Conservation (phyloP, 2,113 vertebrate species). For the Gnathonemus longibarbis region DNA sequence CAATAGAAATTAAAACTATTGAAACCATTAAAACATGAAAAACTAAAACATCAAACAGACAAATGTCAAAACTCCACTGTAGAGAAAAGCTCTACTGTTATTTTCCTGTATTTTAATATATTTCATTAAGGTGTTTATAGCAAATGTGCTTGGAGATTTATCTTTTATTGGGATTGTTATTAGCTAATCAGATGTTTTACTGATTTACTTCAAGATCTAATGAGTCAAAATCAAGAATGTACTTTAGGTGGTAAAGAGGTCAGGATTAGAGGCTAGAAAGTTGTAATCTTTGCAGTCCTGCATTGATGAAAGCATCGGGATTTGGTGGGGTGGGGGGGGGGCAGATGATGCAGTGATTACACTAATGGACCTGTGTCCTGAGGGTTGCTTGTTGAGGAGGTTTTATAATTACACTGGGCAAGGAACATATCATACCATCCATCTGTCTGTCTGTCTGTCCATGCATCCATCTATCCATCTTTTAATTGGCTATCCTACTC, state of each 20-base stretch:
- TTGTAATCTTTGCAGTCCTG: not conserved
- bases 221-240: not conserved
- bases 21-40: not conserved
- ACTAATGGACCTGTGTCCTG: not conserved
- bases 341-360: not conserved
- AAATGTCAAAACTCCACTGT: not conserved
- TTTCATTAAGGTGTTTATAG: not conserved
- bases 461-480: not conserved
- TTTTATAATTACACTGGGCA: not conserved
- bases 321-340: not conserved
- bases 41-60: not conserved
- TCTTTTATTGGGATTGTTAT: not conserved
- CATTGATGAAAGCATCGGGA: not conserved
- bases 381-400: not conserved
- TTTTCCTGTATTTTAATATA: not conserved
- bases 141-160: not conserved
- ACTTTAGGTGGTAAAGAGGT: not conserved
- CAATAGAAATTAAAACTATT: too few species aligned
- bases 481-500: not conserved
- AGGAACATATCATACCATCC: not conserved
- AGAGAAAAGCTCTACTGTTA: not conserved
- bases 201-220: not conserved
- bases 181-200: not conserved
- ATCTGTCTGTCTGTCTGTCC: not conserved
- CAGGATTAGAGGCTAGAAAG: not conserved